Evolutionary conservation across 2,888 invertebrate species (phyloP), one percentile per base, ranked within the genome.

Genomic region (Unio delphinus): DNA sequence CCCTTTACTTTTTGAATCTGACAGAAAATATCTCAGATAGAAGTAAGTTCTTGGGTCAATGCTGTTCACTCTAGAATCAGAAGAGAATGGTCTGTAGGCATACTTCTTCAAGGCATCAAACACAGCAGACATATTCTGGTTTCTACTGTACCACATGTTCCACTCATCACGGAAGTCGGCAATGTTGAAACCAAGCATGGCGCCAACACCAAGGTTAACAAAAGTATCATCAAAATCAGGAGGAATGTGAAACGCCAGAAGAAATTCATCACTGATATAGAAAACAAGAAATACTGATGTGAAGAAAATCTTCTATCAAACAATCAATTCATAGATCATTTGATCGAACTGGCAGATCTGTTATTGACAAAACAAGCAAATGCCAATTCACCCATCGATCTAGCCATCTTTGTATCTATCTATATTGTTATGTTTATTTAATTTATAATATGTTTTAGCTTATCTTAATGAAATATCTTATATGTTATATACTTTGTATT

Each of bases 161-260:
- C 62, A 69, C 1, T 73, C 69, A 20, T 68, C 61, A 0, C 73
- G 68, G 61, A 74, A 80, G n/a, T 70, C 59, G 18, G 56, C 45
- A 56, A 65, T 45, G n/a, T 73, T 65, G 55, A 72, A 61, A 23
- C 67, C 62, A n/a, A 85, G 68, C n/a, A 82, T 59, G 17, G 79
- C 75, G 11, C 83, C 84, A 1, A 85, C 65, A 30, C 82, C 83
- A 30, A 85, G 64, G 63, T 84, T 84, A 4, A 83, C 78, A 69
- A 83, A 84, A 7, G 83, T 83, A 69, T 84, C 84, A 64, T 83
- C 84, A 66, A 83, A 83, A 66, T 85, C 84, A 0, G 84, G 80
- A 4, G 84, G 83, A 60, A 85, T 83, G 64, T 80, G 77, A 68
- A 85, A 83, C 0, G 76, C 79, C 54, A 57, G 55, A 4, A 70